phyloP scores from a whole-genome alignment of 2,797 vertebrate genomes.

The Notolepis coatsorum region DNA sequence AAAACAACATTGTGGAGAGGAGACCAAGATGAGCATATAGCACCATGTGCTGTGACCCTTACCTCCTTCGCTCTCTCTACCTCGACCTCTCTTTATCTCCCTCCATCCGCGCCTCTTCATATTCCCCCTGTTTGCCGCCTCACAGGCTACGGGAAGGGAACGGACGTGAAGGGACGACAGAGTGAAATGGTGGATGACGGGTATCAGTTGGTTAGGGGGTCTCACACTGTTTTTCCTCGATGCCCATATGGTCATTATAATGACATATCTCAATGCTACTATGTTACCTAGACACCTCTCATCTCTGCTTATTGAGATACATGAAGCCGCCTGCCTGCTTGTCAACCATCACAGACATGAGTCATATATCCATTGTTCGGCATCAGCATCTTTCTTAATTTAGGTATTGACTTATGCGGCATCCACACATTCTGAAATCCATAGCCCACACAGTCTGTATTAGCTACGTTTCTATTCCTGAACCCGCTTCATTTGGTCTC shows the following conservation, averaged over 20 bases:
- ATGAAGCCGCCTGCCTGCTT: conserved; percentile 66
- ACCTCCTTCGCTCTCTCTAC: conserved; percentile 64
- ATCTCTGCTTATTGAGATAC: conserved; percentile 78
- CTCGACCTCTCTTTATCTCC: conserved; percentile 75
- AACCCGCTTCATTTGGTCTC: conserved; percentile 54
- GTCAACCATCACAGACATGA: conserved; percentile 75
- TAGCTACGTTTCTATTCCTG: conserved; percentile 68
- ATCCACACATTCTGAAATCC: conserved; percentile 66
- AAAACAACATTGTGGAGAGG: conserved; percentile 78
- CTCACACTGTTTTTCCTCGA: conserved; percentile 54
- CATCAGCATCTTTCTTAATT: conserved; percentile 82
- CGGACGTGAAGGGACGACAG: conserved; percentile 47
- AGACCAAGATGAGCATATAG: conserved; percentile 61
- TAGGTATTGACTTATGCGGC: conserved; percentile 72
- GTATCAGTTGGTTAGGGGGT: conserved; percentile 50
- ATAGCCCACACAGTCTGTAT: conserved; percentile 58
- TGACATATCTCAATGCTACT: conserved; percentile 57
- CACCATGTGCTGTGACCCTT: conserved; percentile 61
- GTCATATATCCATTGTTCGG: conserved; percentile 71
- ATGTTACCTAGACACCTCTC: conserved; percentile 57
- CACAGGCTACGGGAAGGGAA: conserved; percentile 65
- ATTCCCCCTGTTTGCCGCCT: conserved; percentile 75
- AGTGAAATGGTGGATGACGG: conserved; percentile 38
- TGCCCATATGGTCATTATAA: conserved; percentile 54
- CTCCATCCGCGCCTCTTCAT: conserved; percentile 68